Evolutionary conservation across 2,797 vertebrate genomes (phyloP).

Genomic region (Ataeniobius toweri): DNA sequence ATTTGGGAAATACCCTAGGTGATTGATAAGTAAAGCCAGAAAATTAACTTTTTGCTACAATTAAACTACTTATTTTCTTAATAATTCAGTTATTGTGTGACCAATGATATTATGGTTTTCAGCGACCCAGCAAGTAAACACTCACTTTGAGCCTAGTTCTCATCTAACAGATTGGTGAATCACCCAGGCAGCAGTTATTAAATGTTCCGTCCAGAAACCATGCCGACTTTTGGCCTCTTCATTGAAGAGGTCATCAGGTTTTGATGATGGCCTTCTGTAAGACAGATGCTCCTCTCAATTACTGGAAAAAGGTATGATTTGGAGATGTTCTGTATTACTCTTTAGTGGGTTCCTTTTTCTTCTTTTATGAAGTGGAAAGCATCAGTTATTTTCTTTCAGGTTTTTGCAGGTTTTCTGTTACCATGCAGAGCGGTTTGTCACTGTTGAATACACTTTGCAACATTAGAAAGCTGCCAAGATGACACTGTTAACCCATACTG

Average conservation of each 20-base stretch:
- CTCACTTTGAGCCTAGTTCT: neutral
- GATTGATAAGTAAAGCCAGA: neutral
- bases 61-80: neutral
- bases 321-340: neutral
- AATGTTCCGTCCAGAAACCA: constrained; percentile 33
- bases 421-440: neutral
- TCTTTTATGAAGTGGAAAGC: neutral
- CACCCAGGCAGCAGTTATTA: constrained; percentile 47
- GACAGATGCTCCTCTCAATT: neutral
- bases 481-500: neutral
- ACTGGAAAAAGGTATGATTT: constrained; percentile 1
- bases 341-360: neutral
- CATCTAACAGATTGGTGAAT: constrained; percentile 48
- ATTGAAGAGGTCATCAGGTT: constrained; percentile 14
- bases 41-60: neutral
- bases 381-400: neutral
- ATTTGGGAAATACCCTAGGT: neutral
- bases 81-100: neutral
- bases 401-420: neutral
- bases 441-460: neutral
- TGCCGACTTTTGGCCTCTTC: constrained; percentile 35
- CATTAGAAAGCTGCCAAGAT: neutral
- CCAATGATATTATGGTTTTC: neutral
- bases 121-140: neutral
- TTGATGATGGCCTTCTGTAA: constrained; percentile 3